Conservation (phyloP, 2,888 invertebrate species). For the Lasioglossum marginatum region DNA sequence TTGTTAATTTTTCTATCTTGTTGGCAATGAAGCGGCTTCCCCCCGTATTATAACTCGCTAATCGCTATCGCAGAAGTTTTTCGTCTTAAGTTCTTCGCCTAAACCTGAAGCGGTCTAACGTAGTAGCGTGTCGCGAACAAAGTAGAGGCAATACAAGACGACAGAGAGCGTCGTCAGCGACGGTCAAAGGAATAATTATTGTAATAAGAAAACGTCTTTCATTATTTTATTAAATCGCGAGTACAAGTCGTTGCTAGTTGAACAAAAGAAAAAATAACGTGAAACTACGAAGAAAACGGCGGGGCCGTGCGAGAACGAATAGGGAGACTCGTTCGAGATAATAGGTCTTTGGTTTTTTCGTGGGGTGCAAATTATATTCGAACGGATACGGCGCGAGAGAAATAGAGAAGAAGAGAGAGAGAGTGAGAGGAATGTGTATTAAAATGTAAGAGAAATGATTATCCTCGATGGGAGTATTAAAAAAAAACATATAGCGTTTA, state of each 20-base stretch:
- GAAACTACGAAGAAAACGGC: conserved; percentile 21
- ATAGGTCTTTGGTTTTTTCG: conserved; percentile 42
- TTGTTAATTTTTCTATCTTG: conserved; percentile 30
- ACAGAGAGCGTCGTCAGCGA: conserved; percentile 36
- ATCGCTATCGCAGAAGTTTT: conserved; percentile 31
- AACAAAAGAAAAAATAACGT: conserved; percentile 58
- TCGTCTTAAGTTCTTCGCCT: conserved; percentile 30
- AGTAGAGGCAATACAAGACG: conserved; percentile 42
- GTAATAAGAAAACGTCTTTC: conserved; percentile 81
- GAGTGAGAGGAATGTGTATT: conserved; percentile 23
- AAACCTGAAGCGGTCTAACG: conserved; percentile 50
- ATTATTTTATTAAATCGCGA: conserved; percentile 80
- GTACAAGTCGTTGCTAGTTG: conserved; percentile 74
- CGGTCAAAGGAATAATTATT: conserved; percentile 72
- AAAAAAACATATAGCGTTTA: conserved; percentile 31
- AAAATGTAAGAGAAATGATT: conserved; percentile 45
- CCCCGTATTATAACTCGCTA: conserved; percentile 39
- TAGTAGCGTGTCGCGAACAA: conserved; percentile 42
- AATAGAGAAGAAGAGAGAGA: background rate
- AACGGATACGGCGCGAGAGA: conserved; percentile 30
- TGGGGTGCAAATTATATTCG: conserved; percentile 45
- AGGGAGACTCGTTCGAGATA: conserved; percentile 39
- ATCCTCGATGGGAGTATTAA: conserved; percentile 51
- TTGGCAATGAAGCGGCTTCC: conserved; percentile 17
- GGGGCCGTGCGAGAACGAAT: conserved; percentile 11